Evolutionary conservation across 2,888 invertebrate species (phyloP).

Genomic region (Lamproptera curius): DNA sequence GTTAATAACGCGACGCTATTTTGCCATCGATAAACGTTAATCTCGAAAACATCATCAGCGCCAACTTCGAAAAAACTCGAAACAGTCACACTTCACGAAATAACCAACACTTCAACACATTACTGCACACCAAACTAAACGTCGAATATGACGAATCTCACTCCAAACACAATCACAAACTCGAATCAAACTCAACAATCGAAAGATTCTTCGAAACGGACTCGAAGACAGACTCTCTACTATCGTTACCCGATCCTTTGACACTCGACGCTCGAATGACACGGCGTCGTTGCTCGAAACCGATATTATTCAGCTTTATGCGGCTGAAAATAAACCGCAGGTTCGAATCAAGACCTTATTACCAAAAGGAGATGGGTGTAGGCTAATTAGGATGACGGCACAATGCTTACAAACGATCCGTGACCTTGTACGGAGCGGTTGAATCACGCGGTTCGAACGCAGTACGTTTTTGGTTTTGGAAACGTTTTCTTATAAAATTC

Average conservation of each 20-base stretch:
- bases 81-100: too few relatives aligned
- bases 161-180: background rate
- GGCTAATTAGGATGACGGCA: slow-evolving; percentile 7
- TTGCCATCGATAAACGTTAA: too few relatives aligned
- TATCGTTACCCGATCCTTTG: slow-evolving; percentile 14
- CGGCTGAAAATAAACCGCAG: background rate
- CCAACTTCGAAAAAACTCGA: too few relatives aligned
- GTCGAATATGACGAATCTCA: background rate
- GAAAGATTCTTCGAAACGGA: background rate
- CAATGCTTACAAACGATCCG: slow-evolving; percentile 1
- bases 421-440: slow-evolving; percentile 18
- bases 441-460: slow-evolving; percentile 12
- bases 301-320: slow-evolving; percentile 9
- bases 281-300: slow-evolving; percentile 7
- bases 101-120: too few relatives aligned
- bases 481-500: too few relatives aligned
- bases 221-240: background rate
- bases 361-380: background rate
- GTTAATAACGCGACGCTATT: too few relatives aligned
- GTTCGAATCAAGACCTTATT: slow-evolving; percentile 16
- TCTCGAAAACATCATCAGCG: too few relatives aligned
- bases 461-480: too few relatives aligned
- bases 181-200: background rate
- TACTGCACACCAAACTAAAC: background rate
- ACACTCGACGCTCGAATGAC: slow-evolving; percentile 20